Evolutionary conservation across 2,888 invertebrate genomes (phyloP).

Genomic region (Drymonia ruficornis): DNA sequence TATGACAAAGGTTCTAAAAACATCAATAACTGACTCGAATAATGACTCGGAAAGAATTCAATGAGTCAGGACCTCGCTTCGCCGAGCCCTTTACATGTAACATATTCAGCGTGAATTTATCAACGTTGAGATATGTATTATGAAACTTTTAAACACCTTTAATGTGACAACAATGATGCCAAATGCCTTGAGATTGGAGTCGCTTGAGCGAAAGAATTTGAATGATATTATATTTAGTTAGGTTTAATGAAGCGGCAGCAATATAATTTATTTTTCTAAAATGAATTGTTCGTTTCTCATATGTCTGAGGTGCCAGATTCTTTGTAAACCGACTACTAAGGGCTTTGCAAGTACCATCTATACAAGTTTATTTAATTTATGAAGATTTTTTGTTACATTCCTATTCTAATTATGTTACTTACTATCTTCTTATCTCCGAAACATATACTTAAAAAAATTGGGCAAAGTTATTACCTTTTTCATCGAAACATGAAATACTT

Average conservation of each 20-base stretch:
- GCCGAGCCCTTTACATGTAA: constrained; percentile 57
- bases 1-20: constrained; percentile 67
- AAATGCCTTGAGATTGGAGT: constrained; percentile 37
- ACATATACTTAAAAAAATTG: no score
- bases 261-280: background rate
- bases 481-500: no score
- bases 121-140: constrained; percentile 57
- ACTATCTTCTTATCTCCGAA: no score
- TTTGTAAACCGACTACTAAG: no score
- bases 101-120: constrained; percentile 62
- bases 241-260: background rate
- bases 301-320: no score
- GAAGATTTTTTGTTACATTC: no score
- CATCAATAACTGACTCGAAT: constrained; percentile 59
- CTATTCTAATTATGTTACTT: no score
- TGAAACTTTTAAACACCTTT: constrained; percentile 63
- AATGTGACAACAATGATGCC: constrained; percentile 45
- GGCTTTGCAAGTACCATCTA: no score
- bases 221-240: constrained; percentile 5
- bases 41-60: constrained; percentile 40
- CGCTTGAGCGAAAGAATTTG: constrained; percentile 32
- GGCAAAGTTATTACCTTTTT: no score
- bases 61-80: constrained; percentile 57
- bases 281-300: no score
- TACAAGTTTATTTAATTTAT: no score